phyloP scores from a whole-genome alignment of 2,797 vertebrate genomes.

The Botia almorhae region DNA sequence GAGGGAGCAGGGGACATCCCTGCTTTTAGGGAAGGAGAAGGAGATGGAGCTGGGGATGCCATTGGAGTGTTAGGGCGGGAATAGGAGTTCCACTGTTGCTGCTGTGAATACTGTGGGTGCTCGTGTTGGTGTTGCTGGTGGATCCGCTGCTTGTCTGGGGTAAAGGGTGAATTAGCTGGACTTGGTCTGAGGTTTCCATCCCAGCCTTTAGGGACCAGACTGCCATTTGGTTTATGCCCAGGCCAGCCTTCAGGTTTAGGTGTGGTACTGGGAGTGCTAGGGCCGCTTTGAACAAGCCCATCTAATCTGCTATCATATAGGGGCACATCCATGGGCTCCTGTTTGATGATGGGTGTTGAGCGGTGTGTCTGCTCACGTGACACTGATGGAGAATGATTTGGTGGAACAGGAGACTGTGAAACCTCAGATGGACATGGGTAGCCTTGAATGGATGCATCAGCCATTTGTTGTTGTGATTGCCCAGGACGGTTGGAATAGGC shows the following conservation, averaged over 20 bases:
- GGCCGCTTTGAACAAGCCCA: conserved; percentile 61
- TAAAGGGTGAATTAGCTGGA: conserved; percentile 65
- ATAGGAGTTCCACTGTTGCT: conserved; percentile 83
- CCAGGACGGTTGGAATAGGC: conserved; percentile 62
- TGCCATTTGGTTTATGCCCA: conserved; percentile 82
- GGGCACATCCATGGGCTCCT: conserved; percentile 87
- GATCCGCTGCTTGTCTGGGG: conserved; percentile 70
- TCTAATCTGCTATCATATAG: conserved; percentile 70
- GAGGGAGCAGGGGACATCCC: conserved; percentile 70
- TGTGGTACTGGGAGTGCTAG: conserved; percentile 67
- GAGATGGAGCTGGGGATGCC: conserved; percentile 68
- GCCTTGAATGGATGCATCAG: conserved; percentile 61
- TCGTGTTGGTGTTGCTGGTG: conserved; percentile 70
- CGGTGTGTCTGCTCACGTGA: conserved; percentile 69
- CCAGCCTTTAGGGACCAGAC: conserved; percentile 78
- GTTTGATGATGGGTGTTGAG: conserved; percentile 85
- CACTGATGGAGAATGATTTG: conserved; percentile 71
- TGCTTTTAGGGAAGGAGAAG: conserved; percentile 69
- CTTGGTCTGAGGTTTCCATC: conserved; percentile 68
- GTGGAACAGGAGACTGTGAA: conserved; percentile 53
- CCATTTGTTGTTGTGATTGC: conserved; percentile 59
- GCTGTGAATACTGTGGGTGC: conserved; percentile 59
- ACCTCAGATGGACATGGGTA: conserved; percentile 58
- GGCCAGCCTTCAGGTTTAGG: conserved; percentile 77
- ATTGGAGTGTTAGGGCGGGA: conserved; percentile 72